A percentile compares a stretch with the other conserved stretches of the same genome.
Evolutionary conservation across 2,888 invertebrate genomes (phyloP).

Genomic region (Tenthredo distinguenda): DNA sequence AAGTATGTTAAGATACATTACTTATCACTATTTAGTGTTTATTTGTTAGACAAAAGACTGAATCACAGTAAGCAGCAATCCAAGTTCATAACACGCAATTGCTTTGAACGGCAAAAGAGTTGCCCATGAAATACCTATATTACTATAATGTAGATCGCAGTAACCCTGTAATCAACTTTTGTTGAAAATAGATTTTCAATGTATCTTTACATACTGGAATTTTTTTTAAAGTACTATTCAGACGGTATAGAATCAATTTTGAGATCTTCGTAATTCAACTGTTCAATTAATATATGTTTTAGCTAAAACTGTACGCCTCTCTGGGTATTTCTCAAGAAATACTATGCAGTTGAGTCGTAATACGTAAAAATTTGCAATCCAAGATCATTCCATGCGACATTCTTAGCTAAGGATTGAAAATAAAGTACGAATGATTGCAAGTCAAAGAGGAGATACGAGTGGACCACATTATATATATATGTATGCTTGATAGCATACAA

Average conservation of each 20-base stretch:
- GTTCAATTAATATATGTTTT: neutral
- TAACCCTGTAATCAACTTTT: neutral
- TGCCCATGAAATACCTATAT: neutral
- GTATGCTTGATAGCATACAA: conserved; percentile 41
- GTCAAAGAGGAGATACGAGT: conserved; percentile 18
- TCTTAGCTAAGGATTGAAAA: conserved; percentile 1
- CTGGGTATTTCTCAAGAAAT: conserved; percentile 52
- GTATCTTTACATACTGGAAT: conserved; percentile 27
- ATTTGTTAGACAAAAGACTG: conserved; percentile 37
- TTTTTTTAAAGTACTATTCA: conserved; percentile 26
- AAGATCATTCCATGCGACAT: conserved; percentile 4
- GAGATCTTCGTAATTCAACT: neutral
- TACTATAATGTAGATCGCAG: neutral
- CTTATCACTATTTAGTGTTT: conserved; percentile 18
- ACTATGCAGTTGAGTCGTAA: conserved; percentile 47
- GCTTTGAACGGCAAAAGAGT: neutral
- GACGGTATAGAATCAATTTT: conserved; percentile 5
- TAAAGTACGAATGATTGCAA: conserved; percentile 30
- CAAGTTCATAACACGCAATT: neutral
- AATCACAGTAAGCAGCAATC: conserved; percentile 27
- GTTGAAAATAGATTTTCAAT: conserved; percentile 23
- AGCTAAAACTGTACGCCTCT: conserved; percentile 34
- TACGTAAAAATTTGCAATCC: neutral
- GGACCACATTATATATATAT: conserved; percentile 44
- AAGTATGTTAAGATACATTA: conserved; percentile 43